Percentiles rank a stretch among this genome's conserved stretches.
These are phyloP conservation scores for Gobio occitaniae DNA, from an alignment of 2,797 vertebrate genomes.

Conservation along the genomic window DNA sequence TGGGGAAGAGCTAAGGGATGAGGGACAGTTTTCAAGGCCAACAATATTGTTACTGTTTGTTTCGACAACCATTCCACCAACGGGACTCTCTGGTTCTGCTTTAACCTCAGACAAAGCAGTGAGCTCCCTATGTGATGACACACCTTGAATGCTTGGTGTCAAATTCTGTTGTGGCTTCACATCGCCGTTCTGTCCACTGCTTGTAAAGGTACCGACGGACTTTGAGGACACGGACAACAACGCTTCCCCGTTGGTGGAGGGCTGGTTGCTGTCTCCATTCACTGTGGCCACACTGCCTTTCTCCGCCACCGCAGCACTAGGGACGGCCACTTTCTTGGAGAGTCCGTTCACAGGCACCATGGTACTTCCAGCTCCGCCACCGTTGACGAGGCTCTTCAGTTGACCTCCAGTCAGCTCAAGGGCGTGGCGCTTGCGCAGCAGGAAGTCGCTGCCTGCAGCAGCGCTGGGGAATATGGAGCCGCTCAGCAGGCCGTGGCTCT, in stretches of 20 bases:
- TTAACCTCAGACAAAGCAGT: conserved; percentile 57
- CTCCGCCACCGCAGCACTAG: conserved; percentile 79
- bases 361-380: conserved; percentile 80
- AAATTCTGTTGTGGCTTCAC: conserved; percentile 62
- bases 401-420: conserved; percentile 93
- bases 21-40: conserved; percentile 51
- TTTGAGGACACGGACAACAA: conserved; percentile 76
- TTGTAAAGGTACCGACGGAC: conserved; percentile 35
- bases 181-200: conserved; percentile 20
- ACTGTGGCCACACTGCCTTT: conserved; percentile 76
- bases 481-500: conserved; percentile 88
- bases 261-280: conserved; percentile 79
- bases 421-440: conserved; percentile 88
- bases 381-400: conserved; percentile 87
- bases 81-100: conserved; percentile 53
- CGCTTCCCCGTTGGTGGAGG: conserved; percentile 70
- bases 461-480: conserved; percentile 81
- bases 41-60: conserved; percentile 69
- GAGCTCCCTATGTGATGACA: conserved; percentile 66
- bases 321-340: conserved; percentile 91
- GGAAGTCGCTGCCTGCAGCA: conserved; percentile 79
- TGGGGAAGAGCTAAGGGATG: conserved; percentile 66
- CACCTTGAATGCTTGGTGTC: conserved; percentile 71
- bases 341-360: conserved; percentile 93
- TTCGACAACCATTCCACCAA: conserved; percentile 63